A percentile compares a stretch with the other conserved stretches of the same genome.
Evolutionary conservation across 2,797 vertebrate species (phyloP).

Genomic region (Harpagifer antarcticus): DNA sequence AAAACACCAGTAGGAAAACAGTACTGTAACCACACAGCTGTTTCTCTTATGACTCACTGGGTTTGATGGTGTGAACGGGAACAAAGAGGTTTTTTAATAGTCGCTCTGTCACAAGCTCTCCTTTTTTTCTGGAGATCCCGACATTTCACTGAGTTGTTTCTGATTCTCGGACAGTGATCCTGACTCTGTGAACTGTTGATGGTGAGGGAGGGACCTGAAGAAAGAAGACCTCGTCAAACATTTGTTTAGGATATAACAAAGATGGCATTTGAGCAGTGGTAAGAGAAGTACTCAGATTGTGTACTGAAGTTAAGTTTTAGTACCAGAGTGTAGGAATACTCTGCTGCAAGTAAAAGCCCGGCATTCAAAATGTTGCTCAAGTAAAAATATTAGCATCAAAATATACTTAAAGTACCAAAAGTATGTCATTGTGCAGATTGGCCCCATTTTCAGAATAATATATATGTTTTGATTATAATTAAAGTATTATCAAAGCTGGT

Average conservation of each 20-base stretch:
- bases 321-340: too few species aligned
- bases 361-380: too few species aligned
- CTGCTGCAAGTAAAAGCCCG: too few species aligned
- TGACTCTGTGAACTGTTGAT: conserved; percentile 43
- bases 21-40: background rate
- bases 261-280: too few species aligned
- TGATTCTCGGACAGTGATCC: conserved; percentile 30
- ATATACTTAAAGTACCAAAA: too few species aligned
- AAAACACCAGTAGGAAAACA: background rate
- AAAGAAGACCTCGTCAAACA: conserved; percentile 25
- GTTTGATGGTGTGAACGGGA: conserved; percentile 85
- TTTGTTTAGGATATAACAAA: background rate
- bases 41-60: conserved; percentile 78
- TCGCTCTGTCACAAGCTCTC: conserved; percentile 38
- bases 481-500: too few species aligned
- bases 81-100: conserved; percentile 85
- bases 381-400: too few species aligned
- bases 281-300: too few species aligned
- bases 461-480: too few species aligned
- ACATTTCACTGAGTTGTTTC: conserved; percentile 36
- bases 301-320: too few species aligned
- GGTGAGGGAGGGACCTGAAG: conserved; percentile 69
- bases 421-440: too few species aligned
- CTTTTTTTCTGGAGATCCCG: conserved; percentile 29
- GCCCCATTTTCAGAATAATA: too few species aligned